Evolutionary conservation across 2,797 vertebrate genomes (phyloP), one percentile per base, ranked within the genome.

Genomic region (Smutsia temminckii): DNA sequence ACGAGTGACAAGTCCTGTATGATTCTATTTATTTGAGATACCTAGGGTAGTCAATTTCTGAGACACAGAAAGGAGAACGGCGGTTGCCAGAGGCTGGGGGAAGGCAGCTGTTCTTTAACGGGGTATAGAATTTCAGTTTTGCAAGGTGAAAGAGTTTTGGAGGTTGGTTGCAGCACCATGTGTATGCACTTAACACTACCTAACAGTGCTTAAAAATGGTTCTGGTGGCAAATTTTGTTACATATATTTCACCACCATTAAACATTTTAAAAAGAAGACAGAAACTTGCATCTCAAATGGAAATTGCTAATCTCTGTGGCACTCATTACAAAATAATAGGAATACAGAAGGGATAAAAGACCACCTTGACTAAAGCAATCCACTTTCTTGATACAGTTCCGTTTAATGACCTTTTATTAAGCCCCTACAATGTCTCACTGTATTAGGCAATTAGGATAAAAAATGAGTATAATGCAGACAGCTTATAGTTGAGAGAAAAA

Each of bases 221-320:
- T 68, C 87, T 29, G 20, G 68, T 17, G 40, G 8, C 18, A 64
- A 46, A 77, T 53, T 89, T 79, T 53, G 88, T 42, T n/a, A 53
- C 55, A 46, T 55, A 1, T 27, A n/a, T 74, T 94, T 90, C 63
- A 69, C 42, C 53, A 71, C 51, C 74, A 42, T 66, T 68, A 51
- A 63, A 85, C 81, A 2, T 27, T 84, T 40, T 57, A 23, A 64
- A 51, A 90, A 74, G 64, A 64, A 74, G 64, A 64, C 25, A 63
- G 89, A 90, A 91, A 34, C 23, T 40, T 93, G 27, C 12, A 32
- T 86, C 51, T 93, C 51, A 94, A 84, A 53, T 40, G 37, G 92
- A 69, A 78, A 51, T 6, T 85, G 29, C 32, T 85, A 74, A 81
- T 92, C 13, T 42, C 27, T 53, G 8, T 69, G 16, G 27, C 66